phyloP scores from a whole-genome alignment of 1,140 invertebrate species.

The Trachelipus rathkii region DNA sequence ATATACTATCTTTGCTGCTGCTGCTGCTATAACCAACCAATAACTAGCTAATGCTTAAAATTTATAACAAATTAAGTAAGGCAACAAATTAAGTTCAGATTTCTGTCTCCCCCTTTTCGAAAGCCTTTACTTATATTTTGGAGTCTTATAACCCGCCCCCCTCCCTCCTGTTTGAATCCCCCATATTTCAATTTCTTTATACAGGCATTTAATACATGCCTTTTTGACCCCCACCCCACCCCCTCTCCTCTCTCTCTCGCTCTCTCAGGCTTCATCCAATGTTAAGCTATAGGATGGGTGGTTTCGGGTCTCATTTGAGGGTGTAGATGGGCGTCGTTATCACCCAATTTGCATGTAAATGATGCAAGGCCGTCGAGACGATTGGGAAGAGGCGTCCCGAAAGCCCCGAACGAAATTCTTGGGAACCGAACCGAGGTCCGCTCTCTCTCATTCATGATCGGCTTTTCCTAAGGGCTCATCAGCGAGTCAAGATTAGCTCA shows the following conservation, averaged over 20 bases:
- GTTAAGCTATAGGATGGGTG: neutral
- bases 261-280: neutral
- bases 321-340: slow-evolving; percentile 5
- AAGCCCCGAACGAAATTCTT: neutral
- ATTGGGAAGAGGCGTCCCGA: too few relatives aligned
- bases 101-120: too few relatives aligned
- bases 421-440: neutral
- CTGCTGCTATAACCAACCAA: too few relatives aligned
- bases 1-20: too few relatives aligned
- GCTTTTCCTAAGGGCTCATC: neutral
- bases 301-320: neutral
- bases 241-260: neutral
- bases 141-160: neutral
- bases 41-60: too few relatives aligned
- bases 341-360: slow-evolving; percentile 12
- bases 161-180: neutral
- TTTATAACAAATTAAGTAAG: too few relatives aligned
- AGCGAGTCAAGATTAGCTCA: neutral
- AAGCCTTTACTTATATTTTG: too few relatives aligned
- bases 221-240: neutral
- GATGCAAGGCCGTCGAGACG: neutral
- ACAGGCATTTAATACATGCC: neutral
- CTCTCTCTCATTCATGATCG: neutral
- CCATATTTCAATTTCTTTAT: neutral
- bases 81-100: too few relatives aligned